Evolutionary conservation across 2,113 vertebrate genomes (phyloP).

Genomic region (Illadopsis cleaveri): DNA sequence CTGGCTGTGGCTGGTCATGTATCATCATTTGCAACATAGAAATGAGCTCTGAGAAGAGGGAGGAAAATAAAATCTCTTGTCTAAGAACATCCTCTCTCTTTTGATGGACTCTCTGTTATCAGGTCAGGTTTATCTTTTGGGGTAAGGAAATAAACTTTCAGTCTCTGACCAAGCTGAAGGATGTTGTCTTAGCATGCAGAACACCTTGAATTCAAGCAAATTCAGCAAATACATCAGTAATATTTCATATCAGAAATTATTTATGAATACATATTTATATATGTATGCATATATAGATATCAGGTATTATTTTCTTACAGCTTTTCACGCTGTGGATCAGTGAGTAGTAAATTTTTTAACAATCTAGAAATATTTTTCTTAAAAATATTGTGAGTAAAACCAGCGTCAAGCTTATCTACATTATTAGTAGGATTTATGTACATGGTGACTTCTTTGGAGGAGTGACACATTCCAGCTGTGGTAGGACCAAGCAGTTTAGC

Average conservation of each 20-base stretch:
- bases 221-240: not conserved
- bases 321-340: not conserved
- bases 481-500: not conserved
- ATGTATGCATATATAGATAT: too few species aligned
- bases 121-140: not conserved
- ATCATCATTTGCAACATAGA: not conserved
- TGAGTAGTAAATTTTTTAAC: not conserved
- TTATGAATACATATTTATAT: not conserved
- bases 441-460: not conserved
- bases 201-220: not conserved
- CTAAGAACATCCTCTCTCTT: not conserved
- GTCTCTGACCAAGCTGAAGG: not conserved
- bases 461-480: not conserved
- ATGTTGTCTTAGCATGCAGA: not conserved
- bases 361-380: not conserved
- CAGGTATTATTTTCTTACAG: not conserved
- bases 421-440: not conserved
- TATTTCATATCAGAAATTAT: not conserved
- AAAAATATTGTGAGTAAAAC: not conserved
- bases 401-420: not conserved
- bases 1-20: not conserved
- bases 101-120: not conserved
- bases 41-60: not conserved
- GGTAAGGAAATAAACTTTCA: not conserved
- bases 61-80: not conserved